Conservation (phyloP, 2,797 vertebrate genomes). For the Clarias pachynema region DNA sequence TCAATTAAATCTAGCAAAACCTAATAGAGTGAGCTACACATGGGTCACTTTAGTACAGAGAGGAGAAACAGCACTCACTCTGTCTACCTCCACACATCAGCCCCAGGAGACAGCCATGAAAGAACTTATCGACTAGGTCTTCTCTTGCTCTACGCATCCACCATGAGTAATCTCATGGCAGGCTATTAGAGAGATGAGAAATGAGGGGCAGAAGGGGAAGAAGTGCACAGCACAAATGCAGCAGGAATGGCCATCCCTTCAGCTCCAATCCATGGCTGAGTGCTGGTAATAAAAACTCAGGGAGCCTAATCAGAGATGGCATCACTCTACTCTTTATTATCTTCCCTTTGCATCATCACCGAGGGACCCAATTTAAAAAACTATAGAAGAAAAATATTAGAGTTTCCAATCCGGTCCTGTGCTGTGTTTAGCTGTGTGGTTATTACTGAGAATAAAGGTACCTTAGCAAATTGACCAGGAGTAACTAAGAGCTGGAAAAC, state of each 20-base stretch:
- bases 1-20: not conserved
- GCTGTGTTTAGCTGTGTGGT: constrained; percentile 34
- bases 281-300: constrained; percentile 25
- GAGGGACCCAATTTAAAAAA: constrained; percentile 51
- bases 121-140: constrained; percentile 58
- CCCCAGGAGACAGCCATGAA: constrained; percentile 51
- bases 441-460: constrained; percentile 58
- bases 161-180: constrained; percentile 56
- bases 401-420: constrained; percentile 24
- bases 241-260: constrained; percentile 14
- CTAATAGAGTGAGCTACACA: not conserved
- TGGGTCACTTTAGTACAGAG: constrained; percentile 10
- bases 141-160: constrained; percentile 53
- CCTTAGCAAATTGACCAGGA: constrained; percentile 42
- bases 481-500: not conserved
- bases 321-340: constrained; percentile 48
- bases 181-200: constrained; percentile 49
- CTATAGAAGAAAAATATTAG: constrained; percentile 55
- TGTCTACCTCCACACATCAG: constrained; percentile 12
- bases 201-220: constrained; percentile 20
- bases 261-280: not conserved
- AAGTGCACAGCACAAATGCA: constrained; percentile 29
- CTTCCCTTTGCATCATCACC: constrained; percentile 35
- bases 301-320: constrained; percentile 45
- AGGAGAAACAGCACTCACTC: constrained; percentile 10